Evolutionary conservation across 1,140 invertebrate species (phyloP).

Genomic region (Proctacanthus coquilletti): DNA sequence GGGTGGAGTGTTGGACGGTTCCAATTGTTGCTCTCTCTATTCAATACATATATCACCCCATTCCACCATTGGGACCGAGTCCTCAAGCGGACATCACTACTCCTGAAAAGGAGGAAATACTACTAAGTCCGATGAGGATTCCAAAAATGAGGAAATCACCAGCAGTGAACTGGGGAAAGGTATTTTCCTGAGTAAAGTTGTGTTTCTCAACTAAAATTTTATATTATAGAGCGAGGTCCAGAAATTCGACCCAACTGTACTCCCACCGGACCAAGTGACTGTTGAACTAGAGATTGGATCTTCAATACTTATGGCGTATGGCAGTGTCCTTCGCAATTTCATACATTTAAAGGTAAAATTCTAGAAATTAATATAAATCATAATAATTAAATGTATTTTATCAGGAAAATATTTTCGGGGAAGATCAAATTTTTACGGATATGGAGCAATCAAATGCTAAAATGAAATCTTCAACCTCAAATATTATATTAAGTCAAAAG

Average conservation of each 20-base stretch:
- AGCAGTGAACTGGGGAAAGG: slow-evolving; percentile 42
- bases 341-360: slow-evolving; percentile 77
- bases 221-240: slow-evolving; percentile 37
- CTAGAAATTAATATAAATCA: neutral
- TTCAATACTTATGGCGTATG: slow-evolving; percentile 76
- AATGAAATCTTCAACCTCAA: slow-evolving; percentile 15
- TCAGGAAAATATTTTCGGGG: slow-evolving; percentile 89
- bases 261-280: slow-evolving; percentile 73
- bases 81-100: slow-evolving; percentile 84
- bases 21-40: slow-evolving; percentile 85
- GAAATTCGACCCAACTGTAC: slow-evolving; percentile 72
- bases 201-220: too few relatives aligned
- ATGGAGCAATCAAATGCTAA: slow-evolving; percentile 51
- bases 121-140: slow-evolving; percentile 81
- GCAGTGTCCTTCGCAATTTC: slow-evolving; percentile 74
- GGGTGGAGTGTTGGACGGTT: slow-evolving; percentile 93
- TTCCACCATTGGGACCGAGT: slow-evolving; percentile 66
- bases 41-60: slow-evolving; percentile 80
- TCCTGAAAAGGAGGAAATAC: slow-evolving; percentile 83
- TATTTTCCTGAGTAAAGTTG: slow-evolving; percentile 17
- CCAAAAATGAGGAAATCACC: slow-evolving; percentile 57
- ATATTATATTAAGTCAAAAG: slow-evolving; percentile 13
- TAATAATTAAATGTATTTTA: slow-evolving; percentile 16
- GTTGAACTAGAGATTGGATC: slow-evolving; percentile 88
- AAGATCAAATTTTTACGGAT: slow-evolving; percentile 85